Evolutionary conservation across 2,888 invertebrate genomes (phyloP).

Genomic region (Rhodophaea formosa): DNA sequence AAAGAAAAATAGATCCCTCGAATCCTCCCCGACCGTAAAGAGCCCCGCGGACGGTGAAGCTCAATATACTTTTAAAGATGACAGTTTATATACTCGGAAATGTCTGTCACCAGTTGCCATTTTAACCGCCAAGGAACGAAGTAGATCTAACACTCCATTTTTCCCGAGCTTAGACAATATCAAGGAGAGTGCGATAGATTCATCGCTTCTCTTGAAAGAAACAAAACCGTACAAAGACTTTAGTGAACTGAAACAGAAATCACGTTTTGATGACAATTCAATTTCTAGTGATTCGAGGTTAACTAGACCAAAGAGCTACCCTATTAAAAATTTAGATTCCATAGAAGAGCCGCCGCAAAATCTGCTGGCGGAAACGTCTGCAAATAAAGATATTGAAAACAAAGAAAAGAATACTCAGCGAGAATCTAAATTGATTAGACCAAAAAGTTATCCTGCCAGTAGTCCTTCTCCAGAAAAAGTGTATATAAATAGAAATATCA

Average conservation of each 20-base stretch:
- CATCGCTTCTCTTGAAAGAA: conserved; percentile 36
- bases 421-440: conserved; percentile 76
- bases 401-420: conserved; percentile 45
- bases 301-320: conserved; percentile 82
- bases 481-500: conserved; percentile 47
- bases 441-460: conserved; percentile 82
- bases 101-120: conserved; percentile 62
- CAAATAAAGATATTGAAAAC: conserved; percentile 42
- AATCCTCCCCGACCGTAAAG: conserved; percentile 45
- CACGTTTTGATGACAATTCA: conserved; percentile 46
- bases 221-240: conserved; percentile 35
- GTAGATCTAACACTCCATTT: conserved; percentile 73
- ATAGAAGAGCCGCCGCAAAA: conserved; percentile 51
- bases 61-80: conserved; percentile 46
- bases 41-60: conserved; percentile 49
- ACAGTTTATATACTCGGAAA: conserved; percentile 46
- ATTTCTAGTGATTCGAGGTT: conserved; percentile 68
- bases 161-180: conserved; percentile 77
- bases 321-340: conserved; percentile 63
- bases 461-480: conserved; percentile 70
- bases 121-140: conserved; percentile 61
- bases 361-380: conserved; percentile 37
- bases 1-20: conserved; percentile 73
- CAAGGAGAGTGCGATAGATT: conserved; percentile 63
- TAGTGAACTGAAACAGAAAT: conserved; percentile 37